These are phyloP conservation scores for Ectemnius cavifrons DNA, from an alignment of 2,888 invertebrate species.

Conservation along the genomic window DNA sequence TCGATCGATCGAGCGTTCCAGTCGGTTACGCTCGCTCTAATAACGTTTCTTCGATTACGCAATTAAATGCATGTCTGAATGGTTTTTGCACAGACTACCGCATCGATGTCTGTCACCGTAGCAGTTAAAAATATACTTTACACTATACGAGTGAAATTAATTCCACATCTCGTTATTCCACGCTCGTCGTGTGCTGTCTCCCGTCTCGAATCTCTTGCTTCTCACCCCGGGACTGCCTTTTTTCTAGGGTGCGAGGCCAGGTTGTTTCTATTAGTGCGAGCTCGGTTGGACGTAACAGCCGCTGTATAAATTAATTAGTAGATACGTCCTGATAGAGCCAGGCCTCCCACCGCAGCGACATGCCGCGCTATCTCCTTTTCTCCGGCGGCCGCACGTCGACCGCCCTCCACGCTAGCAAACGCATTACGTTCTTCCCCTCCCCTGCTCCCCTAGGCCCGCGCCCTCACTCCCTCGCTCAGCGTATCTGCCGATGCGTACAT, in stretches of 20 bases:
- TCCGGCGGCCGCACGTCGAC: conserved; percentile 55
- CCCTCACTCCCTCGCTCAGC: conserved; percentile 8
- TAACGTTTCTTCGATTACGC: too few species aligned
- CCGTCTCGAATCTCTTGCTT: conserved; percentile 6
- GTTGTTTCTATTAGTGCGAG: conserved; percentile 61
- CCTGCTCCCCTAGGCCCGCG: background rate
- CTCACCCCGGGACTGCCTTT: conserved; percentile 6
- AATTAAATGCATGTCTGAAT: too few species aligned
- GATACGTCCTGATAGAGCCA: conserved; percentile 59
- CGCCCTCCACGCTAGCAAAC: conserved; percentile 50
- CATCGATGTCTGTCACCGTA: too few species aligned
- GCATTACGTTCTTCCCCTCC: conserved; percentile 50
- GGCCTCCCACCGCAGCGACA: conserved; percentile 62
- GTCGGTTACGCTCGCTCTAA: too few species aligned
- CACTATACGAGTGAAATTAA: conserved; percentile 22
- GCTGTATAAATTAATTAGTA: conserved; percentile 65
- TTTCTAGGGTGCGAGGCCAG: conserved; percentile 16
- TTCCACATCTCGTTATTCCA: conserved; percentile 28
- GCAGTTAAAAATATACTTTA: conserved; percentile 18
- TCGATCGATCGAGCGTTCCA: too few species aligned
- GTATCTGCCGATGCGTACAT: conserved; percentile 44
- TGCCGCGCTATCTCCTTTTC: conserved; percentile 63
- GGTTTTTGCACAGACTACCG: too few species aligned
- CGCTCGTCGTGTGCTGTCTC: conserved; percentile 18
- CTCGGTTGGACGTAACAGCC: conserved; percentile 46